These are phyloP conservation scores for Cyclura pinguis DNA, from an alignment of 2,797 vertebrate genomes.

Conservation along the genomic window DNA sequence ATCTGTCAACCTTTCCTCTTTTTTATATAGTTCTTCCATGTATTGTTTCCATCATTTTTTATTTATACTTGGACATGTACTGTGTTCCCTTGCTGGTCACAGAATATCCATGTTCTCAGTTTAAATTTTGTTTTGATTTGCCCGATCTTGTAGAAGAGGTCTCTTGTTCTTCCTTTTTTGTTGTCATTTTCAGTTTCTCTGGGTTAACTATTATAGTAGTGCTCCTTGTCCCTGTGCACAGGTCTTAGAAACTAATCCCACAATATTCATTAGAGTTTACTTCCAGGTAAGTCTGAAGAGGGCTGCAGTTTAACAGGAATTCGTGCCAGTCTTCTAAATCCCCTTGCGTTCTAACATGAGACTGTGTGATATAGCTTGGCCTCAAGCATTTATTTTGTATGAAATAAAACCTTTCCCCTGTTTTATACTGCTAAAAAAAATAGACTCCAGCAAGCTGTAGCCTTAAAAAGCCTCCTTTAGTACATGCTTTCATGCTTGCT, in stretches of 20 bases:
- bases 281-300: neutral
- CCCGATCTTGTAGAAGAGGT: too few relatives aligned
- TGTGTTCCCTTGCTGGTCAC: too few relatives aligned
- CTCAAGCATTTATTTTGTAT: neutral
- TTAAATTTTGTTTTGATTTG: too few relatives aligned
- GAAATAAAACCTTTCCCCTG: constrained; percentile 1
- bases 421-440: constrained; percentile 1
- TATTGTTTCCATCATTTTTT: too few relatives aligned
- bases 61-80: too few relatives aligned
- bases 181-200: too few relatives aligned
- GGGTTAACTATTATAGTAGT: too few relatives aligned
- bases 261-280: neutral
- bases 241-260: neutral
- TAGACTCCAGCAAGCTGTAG: neutral
- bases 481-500: constrained; percentile 5
- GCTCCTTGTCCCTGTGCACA: too few relatives aligned
- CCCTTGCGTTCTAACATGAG: neutral
- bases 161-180: too few relatives aligned
- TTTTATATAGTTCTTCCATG: too few relatives aligned
- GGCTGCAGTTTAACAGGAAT: neutral
- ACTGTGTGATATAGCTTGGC: neutral
- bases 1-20: too few relatives aligned
- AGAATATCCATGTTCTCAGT: too few relatives aligned
- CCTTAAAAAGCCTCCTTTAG: neutral
- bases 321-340: neutral